phyloP scores from a whole-genome alignment of 2,797 vertebrate genomes.

The Acanthornis magna region DNA sequence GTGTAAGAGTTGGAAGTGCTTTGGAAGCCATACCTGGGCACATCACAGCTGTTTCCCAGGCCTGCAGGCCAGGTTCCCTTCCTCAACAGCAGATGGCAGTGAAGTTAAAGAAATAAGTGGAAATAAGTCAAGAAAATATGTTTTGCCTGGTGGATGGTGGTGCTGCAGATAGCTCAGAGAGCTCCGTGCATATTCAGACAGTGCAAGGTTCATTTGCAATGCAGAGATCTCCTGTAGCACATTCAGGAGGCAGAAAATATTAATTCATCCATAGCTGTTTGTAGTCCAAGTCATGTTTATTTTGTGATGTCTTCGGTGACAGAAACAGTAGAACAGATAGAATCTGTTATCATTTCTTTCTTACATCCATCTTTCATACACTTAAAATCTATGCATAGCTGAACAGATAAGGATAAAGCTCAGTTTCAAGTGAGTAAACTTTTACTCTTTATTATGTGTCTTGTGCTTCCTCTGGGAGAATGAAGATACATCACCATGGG shows the following conservation, averaged over 20 bases:
- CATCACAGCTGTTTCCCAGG: not conserved
- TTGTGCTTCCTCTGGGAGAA: not conserved
- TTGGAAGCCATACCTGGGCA: not conserved
- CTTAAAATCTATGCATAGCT: slow-evolving; percentile 1
- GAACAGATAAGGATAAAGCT: slow-evolving; percentile 16
- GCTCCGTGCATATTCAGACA: not conserved
- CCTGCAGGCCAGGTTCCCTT: not conserved
- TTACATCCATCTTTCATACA: not conserved
- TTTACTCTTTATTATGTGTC: not conserved
- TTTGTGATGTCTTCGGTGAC: not conserved
- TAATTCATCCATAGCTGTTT: not conserved
- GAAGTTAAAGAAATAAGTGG: slow-evolving; percentile 70
- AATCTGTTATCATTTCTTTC: not conserved
- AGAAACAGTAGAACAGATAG: not conserved
- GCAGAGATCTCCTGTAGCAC: not conserved
- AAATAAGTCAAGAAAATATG: not conserved
- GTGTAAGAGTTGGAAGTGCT: not conserved
- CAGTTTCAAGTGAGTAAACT: slow-evolving; percentile 37
- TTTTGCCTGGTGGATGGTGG: not conserved
- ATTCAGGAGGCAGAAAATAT: not conserved
- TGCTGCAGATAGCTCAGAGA: not conserved
- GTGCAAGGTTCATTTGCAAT: not conserved
- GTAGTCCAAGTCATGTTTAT: not conserved
- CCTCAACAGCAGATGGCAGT: slow-evolving; percentile 74
- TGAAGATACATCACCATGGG: not conserved